Percentiles rank a stretch among this genome's conserved stretches.
Evolutionary conservation across 2,113 vertebrate genomes (phyloP).

Genomic region (Pipra filicauda): DNA sequence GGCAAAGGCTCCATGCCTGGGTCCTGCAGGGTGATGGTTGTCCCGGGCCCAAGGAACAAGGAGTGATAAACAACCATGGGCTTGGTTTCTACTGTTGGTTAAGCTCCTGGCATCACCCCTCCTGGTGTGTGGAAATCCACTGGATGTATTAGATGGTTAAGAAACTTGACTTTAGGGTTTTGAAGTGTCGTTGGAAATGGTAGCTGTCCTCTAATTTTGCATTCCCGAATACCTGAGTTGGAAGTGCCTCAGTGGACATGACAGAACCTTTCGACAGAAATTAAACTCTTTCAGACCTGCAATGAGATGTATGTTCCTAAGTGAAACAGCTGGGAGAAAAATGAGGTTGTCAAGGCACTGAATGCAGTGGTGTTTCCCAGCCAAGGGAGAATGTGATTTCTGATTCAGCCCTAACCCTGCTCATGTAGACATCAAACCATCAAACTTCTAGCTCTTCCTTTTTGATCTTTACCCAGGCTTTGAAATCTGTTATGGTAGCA

Average conservation of each 20-base stretch:
- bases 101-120: not conserved
- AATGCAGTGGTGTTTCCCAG: not conserved
- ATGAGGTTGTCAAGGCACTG: not conserved
- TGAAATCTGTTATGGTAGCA: not conserved
- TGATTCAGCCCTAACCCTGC: not conserved
- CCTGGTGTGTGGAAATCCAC: not conserved
- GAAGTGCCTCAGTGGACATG: not conserved
- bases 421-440: accelerated
- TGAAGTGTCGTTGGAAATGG: not conserved
- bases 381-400: not conserved
- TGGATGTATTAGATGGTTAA: not conserved
- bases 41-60: not conserved
- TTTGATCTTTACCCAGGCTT: not conserved
- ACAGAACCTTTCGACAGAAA: not conserved
- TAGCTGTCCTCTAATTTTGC: not conserved
- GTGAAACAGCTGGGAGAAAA: not conserved
- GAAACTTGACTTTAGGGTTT: not conserved
- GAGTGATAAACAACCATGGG: not conserved
- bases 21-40: not conserved
- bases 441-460: not conserved
- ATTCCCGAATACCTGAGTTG: not conserved
- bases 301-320: not conserved
- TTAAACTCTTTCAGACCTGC: not conserved
- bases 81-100: not conserved
- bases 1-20: not conserved